Evolutionary conservation across 2,797 vertebrate species (phyloP).

Genomic region (Crenichthys baileyi): DNA sequence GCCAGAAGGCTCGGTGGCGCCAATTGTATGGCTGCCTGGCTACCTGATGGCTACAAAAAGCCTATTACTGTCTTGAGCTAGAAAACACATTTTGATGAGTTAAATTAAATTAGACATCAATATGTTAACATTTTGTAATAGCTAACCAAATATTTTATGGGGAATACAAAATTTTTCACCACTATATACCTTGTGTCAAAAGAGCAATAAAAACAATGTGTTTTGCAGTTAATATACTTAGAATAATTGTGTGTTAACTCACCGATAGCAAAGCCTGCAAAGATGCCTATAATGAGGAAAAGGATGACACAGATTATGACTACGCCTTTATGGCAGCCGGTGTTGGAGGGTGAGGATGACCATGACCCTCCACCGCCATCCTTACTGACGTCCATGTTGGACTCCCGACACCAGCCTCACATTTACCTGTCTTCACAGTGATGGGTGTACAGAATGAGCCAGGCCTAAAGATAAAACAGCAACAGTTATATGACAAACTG

Average conservation of each 20-base stretch:
- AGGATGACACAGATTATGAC: conserved; percentile 65
- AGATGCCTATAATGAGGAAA: conserved; percentile 74
- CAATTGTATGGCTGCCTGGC: too few relatives aligned
- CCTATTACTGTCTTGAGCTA: too few relatives aligned
- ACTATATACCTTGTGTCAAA: not conserved
- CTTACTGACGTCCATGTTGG: conserved; percentile 78
- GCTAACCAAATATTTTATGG: not conserved
- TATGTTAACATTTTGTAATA: not conserved
- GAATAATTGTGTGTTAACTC: conserved; percentile 31
- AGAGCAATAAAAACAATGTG: not conserved
- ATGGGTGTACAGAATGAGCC: conserved; percentile 22
- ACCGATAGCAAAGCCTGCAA: conserved; percentile 78
- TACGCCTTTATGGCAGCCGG: conserved; percentile 54
- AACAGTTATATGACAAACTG: not conserved
- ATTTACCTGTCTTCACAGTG: conserved; percentile 39
- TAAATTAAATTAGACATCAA: not conserved
- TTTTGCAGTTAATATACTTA: not conserved
- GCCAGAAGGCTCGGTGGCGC: too few relatives aligned
- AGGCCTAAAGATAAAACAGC: conserved; percentile 26
- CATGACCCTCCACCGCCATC: conserved; percentile 65
- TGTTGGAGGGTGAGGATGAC: conserved; percentile 50
- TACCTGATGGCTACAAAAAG: too few relatives aligned
- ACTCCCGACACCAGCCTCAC: conserved; percentile 57
- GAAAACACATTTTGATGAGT: not conserved
- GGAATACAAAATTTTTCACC: not conserved